Base-by-base conservation (phyloP, 2,888 invertebrate genomes). In the Caenorhabditis virilis region DNA sequence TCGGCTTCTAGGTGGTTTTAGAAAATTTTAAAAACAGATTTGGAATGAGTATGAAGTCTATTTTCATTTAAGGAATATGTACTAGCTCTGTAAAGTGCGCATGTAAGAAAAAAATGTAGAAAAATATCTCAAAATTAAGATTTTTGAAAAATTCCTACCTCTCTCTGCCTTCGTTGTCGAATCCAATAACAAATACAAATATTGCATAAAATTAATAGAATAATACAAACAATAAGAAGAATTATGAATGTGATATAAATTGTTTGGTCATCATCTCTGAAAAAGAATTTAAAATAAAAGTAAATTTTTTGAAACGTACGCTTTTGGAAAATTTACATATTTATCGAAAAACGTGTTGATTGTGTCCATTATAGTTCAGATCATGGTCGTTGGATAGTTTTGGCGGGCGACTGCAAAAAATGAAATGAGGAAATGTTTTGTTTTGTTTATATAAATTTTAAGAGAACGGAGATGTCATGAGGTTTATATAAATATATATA, bases 271-370 rank as follows among this genome's bases (percentile, higher is more conserved):
- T 56, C 42, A 35, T 56, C 39, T 13, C 63, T 63, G 53, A 22
- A 61, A 55, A 23, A 33, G 22, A 26, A 20, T 6, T 39, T 25
- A 15, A 36, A 36, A 20, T 25, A 9, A 50, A 35, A 42, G n/a
- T 5, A 2, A 11, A 25, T 39, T 23, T 18, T 7, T 15, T 25
- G 25, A 25, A 20, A 22, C 20, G 9, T 25, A 57, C 63, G n/a
- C n/a, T n/a, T 48, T 46, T 6, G 63, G 63, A 53, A 63, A 46
- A 48, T 63, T 57, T 63, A 57, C 57, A 53, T 63, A 63, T 63
- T 63, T 35, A 47, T 63, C 57, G 49, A 63, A 63, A 47, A 63
- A 63, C 23, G 57, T 43, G 45, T 52, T 48, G 33, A 63, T 57
- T 46, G 48, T 35, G 49, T 63, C 57, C 63, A 63, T 63, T 49